These are phyloP conservation scores for Elgaria multicarinata DNA, from an alignment of 2,113 vertebrate genomes.

Conservation along the genomic window DNA sequence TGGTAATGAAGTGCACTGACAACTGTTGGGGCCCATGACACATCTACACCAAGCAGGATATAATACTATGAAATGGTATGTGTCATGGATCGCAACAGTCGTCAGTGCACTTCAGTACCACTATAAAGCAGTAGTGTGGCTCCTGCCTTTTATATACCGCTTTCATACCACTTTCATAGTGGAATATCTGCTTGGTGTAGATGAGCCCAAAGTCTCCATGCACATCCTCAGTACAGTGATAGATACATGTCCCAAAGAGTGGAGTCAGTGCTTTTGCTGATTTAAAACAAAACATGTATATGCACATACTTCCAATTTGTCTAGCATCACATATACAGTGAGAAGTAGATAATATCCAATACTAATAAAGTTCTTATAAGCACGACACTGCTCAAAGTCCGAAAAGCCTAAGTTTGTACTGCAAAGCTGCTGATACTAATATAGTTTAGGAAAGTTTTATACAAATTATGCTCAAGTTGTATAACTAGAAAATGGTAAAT, in stretches of 20 bases:
- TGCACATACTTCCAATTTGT: background rate
- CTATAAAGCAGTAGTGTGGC: too few relatives aligned
- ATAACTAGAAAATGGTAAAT: constrained; percentile 17
- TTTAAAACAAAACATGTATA: background rate
- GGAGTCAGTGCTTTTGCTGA: background rate
- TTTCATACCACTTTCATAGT: too few relatives aligned
- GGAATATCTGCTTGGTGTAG: too few relatives aligned
- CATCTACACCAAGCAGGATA: too few relatives aligned
- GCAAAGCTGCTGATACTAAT: background rate
- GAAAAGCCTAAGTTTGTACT: background rate
- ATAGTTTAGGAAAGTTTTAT: constrained; percentile 14
- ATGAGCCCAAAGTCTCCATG: background rate
- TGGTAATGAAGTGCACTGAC: too few relatives aligned
- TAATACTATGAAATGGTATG: too few relatives aligned
- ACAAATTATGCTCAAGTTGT: constrained; percentile 3
- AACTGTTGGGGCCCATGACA: too few relatives aligned
- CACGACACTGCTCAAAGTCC: background rate
- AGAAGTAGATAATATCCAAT: background rate
- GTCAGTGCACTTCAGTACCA: too few relatives aligned
- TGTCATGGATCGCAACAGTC: too few relatives aligned
- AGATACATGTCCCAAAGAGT: background rate
- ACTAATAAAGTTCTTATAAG: constrained; percentile 28
- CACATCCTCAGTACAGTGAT: background rate
- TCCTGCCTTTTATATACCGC: too few relatives aligned
- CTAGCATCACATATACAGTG: background rate